A percentile compares a stretch with the other conserved stretches of the same genome.
Evolutionary conservation across 2,888 invertebrate species (phyloP).

Genomic region (Andrena bicolor): DNA sequence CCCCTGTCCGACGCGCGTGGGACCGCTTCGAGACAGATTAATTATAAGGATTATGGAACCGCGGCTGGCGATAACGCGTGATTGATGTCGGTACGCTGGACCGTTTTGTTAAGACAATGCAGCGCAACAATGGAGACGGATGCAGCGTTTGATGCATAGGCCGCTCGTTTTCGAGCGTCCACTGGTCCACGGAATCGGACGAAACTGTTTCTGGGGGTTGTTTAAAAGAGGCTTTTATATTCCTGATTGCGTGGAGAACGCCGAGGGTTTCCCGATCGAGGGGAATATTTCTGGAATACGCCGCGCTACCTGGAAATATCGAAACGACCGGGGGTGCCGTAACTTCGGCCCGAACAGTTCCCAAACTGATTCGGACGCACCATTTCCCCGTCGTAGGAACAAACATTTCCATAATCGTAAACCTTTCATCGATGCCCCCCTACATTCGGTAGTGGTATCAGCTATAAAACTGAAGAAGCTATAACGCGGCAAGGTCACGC

Average conservation of each 20-base stretch:
- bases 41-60: constrained; percentile 53
- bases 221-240: not conserved
- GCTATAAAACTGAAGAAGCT: constrained; percentile 69
- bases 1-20: constrained; percentile 30
- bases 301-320: constrained; percentile 48
- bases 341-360: constrained; percentile 27
- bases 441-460: constrained; percentile 61
- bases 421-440: constrained; percentile 67
- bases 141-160: not conserved
- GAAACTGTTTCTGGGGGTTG: not conserved
- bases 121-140: constrained; percentile 15
- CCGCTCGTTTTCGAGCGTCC: constrained; percentile 4
- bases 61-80: constrained; percentile 34
- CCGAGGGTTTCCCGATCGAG: constrained; percentile 17
- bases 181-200: not conserved
- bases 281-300: constrained; percentile 13
- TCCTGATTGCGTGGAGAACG: not conserved
- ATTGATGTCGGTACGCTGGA: constrained; percentile 25
- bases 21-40: constrained; percentile 44
- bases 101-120: constrained; percentile 43
- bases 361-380: constrained; percentile 57
- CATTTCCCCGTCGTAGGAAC: constrained; percentile 58
- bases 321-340: constrained; percentile 30
- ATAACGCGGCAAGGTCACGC: constrained; percentile 68
- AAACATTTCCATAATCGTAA: constrained; percentile 71